Evolutionary conservation across 2,797 vertebrate species (phyloP), one percentile per base, ranked within the genome.

Genomic region (Anguilla marmorata): DNA sequence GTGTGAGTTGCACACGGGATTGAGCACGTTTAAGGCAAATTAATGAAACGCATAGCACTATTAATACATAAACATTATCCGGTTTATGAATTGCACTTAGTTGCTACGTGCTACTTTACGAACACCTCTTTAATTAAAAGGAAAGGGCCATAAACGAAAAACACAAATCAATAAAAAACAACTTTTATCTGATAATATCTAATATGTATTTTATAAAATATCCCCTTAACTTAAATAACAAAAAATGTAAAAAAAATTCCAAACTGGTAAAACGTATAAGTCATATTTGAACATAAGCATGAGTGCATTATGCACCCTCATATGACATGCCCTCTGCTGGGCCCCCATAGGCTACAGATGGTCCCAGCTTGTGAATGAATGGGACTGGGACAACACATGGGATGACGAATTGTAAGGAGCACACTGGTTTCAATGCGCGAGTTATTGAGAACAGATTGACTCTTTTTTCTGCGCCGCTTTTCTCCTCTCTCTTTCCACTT

Each of bases 371-470:
- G 54, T 86, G 89, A 85, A 79, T 89, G 89, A 90, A 88, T 89
- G 86, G 91, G 48, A 85, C 89, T 12, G 24, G 69, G 72, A 69
- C 86, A 50, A 63, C 6, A 79, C 74, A 50, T 48, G 79, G n/a
- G 86, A 52, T 54, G 45, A 74, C 27, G 66, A 79, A 91, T 91
- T 89, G 89, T 91, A 89, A 89, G 86, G 88, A 89, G 89, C 88
- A 87, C 88, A 88, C 88, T 89, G 85, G 87, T 89, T 90, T 92
- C 90, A 89, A 91, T 90, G 89, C 88, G 85, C 87, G 76, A 89
- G 84, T 89, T 92, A 90, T 90, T 91, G 89, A 92, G 91, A 91
- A 91, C 91, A 91, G 91, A 92, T 90, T 90, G 89, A 89, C 91
- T 90, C 89, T 82, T 58, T 86, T 79, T 84, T 87, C 83, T 58